A percentile compares a stretch with the other conserved stretches of the same genome.
Conservation (phyloP, 2,888 invertebrate genomes). For the Troides helena region DNA sequence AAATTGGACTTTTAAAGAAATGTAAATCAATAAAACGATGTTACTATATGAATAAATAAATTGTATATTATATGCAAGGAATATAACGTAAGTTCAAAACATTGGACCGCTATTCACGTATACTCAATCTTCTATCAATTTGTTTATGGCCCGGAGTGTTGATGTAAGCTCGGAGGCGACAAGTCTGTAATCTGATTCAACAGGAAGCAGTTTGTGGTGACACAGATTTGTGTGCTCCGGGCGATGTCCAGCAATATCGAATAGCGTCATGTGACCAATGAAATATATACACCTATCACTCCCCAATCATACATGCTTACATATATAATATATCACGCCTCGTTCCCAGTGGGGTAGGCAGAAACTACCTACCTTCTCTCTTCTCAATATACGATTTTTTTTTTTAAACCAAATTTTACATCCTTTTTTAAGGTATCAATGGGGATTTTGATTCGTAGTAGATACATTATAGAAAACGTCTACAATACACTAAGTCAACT, state of each 20-base stretch:
- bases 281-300: conserved; percentile 11
- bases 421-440: not conserved
- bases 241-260: conserved; percentile 20
- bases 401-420: not conserved
- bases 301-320: not conserved
- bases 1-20: not conserved
- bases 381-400: conserved; percentile 1
- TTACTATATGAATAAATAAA: not conserved
- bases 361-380: not conserved
- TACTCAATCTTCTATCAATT: conserved; percentile 17
- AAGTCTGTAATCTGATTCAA: conserved; percentile 22
- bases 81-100: not conserved
- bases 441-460: no score
- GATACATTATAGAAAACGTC: no score
- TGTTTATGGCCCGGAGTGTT: conserved; percentile 7
- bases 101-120: not conserved
- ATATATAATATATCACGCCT: no score
- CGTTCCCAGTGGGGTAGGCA: no score
- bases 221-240: conserved; percentile 15
- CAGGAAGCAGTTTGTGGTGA: conserved; percentile 25
- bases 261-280: conserved; percentile 13
- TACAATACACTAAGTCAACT: no score
- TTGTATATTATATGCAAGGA: not conserved
- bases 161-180: conserved; percentile 15
- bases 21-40: not conserved